Percentiles rank a stretch among this genome's conserved stretches.
Evolutionary conservation across 35 echinoderm and acorn worm species (phyloP).

Genomic region (Amphiura filiformis): DNA sequence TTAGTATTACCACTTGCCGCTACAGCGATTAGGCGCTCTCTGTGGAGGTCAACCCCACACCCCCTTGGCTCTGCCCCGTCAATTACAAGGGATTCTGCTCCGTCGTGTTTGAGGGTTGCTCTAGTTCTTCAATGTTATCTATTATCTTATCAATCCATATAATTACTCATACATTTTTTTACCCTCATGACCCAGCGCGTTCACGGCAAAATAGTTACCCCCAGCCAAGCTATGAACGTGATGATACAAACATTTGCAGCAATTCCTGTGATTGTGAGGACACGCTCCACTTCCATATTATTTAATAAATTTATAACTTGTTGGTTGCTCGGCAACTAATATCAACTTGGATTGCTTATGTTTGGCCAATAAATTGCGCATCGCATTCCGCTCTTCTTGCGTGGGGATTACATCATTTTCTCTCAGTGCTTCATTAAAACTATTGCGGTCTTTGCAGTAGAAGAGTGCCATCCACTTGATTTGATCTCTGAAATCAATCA

Average conservation of each 20-base stretch:
- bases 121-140: not conserved
- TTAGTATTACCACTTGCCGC: not conserved
- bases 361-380: not conserved
- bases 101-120: too few relatives aligned
- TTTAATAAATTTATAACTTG: conserved; percentile 1
- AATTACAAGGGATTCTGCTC: too few relatives aligned
- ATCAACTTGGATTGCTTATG: not conserved
- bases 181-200: not conserved
- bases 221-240: not conserved
- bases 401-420: conserved; percentile 13
- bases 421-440: not conserved
- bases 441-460: too few relatives aligned
- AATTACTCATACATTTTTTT: not conserved
- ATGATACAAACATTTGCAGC: not conserved
- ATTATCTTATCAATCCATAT: conserved; percentile 6
- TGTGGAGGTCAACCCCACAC: not conserved
- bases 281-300: not conserved
- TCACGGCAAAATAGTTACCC: too few relatives aligned
- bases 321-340: not conserved
- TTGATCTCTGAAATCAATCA: too few relatives aligned
- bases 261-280: not conserved
- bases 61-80: too few relatives aligned
- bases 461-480: too few relatives aligned
- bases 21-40: not conserved
- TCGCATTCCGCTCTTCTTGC: not conserved